Evolutionary conservation across 2,113 vertebrate species (phyloP).

Genomic region (Apodemus speciosus): DNA sequence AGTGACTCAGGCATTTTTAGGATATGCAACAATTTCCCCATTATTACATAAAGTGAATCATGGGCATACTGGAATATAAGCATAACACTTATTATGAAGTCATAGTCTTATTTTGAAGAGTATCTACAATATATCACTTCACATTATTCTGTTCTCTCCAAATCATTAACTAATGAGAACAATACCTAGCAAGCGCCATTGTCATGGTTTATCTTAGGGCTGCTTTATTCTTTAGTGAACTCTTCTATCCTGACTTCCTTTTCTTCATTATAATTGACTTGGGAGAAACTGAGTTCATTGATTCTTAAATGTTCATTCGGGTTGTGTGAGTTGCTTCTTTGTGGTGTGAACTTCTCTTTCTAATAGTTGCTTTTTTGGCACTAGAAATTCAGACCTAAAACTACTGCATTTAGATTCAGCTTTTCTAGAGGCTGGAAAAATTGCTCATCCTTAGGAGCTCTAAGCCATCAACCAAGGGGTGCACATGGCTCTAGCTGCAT

Average conservation of each 20-base stretch:
- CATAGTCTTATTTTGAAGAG: background rate
- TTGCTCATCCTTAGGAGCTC: too few relatives aligned
- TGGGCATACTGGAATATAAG: background rate
- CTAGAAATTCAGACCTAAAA: background rate
- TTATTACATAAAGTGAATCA: background rate
- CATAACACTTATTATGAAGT: conserved; percentile 15
- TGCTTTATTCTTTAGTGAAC: background rate
- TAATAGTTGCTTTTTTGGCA: background rate
- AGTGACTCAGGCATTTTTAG: background rate
- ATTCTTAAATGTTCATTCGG: background rate
- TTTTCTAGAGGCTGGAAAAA: background rate
- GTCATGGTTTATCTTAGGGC: background rate
- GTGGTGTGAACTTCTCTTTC: background rate
- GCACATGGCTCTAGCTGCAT: too few relatives aligned
- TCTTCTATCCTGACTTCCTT: background rate
- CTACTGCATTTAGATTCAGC: background rate
- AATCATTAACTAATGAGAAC: background rate
- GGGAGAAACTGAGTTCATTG: background rate
- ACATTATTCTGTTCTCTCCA: background rate
- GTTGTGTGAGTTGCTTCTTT: background rate
- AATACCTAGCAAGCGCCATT: background rate
- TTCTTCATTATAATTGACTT: background rate
- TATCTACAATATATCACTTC: background rate
- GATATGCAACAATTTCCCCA: background rate
- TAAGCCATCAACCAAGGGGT: too few relatives aligned